A percentile compares a stretch with the other conserved stretches of the same genome.
These are phyloP conservation scores for Dasyprocta punctata DNA, from an alignment of 2,113 vertebrate genomes.

Conservation along the genomic window DNA sequence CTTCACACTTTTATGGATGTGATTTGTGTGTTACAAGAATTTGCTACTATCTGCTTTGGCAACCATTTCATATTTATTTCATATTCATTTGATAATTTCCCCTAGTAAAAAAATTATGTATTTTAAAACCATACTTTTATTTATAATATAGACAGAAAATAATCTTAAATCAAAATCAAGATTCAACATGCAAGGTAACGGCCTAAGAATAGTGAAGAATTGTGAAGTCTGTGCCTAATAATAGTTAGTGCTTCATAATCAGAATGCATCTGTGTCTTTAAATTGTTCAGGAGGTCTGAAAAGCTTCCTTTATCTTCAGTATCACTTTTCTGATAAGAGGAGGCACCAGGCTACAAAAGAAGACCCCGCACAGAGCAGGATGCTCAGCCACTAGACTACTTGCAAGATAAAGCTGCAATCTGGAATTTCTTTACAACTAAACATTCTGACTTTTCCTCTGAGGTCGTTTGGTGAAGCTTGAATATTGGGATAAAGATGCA, in stretches of 20 bases:
- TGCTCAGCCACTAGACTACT: neutral
- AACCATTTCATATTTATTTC: neutral
- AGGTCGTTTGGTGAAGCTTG: neutral
- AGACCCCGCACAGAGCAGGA: neutral
- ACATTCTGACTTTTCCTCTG: neutral
- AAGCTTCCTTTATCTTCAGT: neutral
- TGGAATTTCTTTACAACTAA: neutral
- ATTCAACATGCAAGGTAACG: neutral
- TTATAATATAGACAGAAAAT: neutral
- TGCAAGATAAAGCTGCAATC: neutral
- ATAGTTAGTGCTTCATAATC: neutral
- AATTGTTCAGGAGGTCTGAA: neutral
- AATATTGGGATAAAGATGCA: neutral
- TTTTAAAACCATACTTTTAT: neutral
- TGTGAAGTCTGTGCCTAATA: neutral
- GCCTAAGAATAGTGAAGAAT: neutral
- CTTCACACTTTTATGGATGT: neutral
- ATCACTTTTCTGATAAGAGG: neutral
- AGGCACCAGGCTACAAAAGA: neutral
- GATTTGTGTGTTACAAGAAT: neutral
- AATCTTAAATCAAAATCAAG: neutral
- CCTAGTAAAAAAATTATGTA: neutral
- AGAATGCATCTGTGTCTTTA: rapidly evolving
- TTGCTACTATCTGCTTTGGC: neutral
- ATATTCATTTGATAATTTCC: neutral